Evolutionary conservation across 2,113 vertebrate genomes (phyloP), one percentile per base, ranked within the genome.

Genomic region (Perccottus glenii): DNA sequence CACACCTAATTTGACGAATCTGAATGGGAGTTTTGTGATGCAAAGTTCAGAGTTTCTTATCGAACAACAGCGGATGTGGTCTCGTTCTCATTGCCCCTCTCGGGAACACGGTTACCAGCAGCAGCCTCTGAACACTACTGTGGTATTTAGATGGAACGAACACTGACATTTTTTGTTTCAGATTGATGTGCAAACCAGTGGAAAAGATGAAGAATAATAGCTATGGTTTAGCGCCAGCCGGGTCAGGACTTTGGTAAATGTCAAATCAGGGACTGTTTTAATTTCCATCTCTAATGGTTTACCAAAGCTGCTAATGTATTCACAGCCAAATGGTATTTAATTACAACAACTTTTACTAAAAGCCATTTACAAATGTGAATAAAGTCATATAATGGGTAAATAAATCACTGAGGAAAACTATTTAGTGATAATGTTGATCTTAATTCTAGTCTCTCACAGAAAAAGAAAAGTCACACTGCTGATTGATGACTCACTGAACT

Each of bases 11-110:
- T 3, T 61, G 12, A 62, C 58, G 10, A 63, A 75, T 33, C 48
- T 44, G 16, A 69, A 58, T 0, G 45, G 46, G 45, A 62, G 65
- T 46, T 4, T 10, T 61, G 9, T 47, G 58, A 56, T 42, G 6
- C 9, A 12, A 4, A 9, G 36, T 67, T 75, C 33, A 33, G n/a
- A 72, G 56, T 87, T 86, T 84, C 85, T 65, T 38, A 56, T 42
- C 0, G 19, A 67, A 64, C 55, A 49, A 46, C 47, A 60, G 43
- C 76, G 84, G 86, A 88, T 88, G 85, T 77, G 84, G 88, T 83
- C 19, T 68, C 57, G 35, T 38, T 14, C 2, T 14, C 50, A 10
- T 15, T 47, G 61, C n/a, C 65, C 67, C 49, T 60, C n/a, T 49
- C 12, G 53, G 56, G 65, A 80, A 58, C 60, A 35, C 19, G 14